Conservation (phyloP, 1,140 invertebrate genomes). For the Theocolax elegans region DNA sequence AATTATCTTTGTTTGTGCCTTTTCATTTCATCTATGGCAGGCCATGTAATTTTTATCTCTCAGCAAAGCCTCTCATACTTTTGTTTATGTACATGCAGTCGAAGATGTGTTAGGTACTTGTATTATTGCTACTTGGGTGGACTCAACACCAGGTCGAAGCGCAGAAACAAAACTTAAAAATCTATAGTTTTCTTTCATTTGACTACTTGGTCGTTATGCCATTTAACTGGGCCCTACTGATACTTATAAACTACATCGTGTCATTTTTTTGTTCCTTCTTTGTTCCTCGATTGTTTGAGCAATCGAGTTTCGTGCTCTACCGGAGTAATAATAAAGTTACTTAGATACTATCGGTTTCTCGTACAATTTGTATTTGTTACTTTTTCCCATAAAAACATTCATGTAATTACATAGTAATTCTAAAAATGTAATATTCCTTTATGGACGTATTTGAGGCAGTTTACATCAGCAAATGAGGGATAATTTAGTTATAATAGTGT, state of each 20-base stretch:
- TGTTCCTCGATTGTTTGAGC: background rate
- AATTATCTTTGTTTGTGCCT: background rate
- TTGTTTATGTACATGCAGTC: conserved; percentile 34
- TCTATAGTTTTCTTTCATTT: conserved; percentile 19
- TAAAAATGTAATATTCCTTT: conserved; percentile 9
- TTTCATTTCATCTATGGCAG: background rate
- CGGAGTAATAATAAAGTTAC: conserved; percentile 49
- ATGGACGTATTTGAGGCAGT: conserved; percentile 19
- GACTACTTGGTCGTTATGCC: conserved; percentile 29
- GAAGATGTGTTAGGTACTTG: conserved; percentile 29
- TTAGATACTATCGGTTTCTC: conserved; percentile 31
- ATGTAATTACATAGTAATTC: conserved; percentile 45
- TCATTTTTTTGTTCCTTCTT: background rate
- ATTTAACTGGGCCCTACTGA: conserved; percentile 29
- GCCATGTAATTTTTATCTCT: background rate
- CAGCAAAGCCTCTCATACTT: background rate
- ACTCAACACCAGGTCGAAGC: conserved; percentile 16
- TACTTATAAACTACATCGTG: background rate
- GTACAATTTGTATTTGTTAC: background rate
- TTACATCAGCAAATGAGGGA: conserved; percentile 23
- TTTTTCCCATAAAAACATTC: conserved; percentile 49
- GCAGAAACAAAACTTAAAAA: conserved; percentile 5
- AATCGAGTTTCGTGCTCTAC: background rate
- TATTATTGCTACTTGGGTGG: conserved; percentile 35
- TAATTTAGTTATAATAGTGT: background rate